These are phyloP conservation scores for Plodia interpunctella DNA, from an alignment of 1,140 invertebrate genomes.

Conservation along the genomic window DNA sequence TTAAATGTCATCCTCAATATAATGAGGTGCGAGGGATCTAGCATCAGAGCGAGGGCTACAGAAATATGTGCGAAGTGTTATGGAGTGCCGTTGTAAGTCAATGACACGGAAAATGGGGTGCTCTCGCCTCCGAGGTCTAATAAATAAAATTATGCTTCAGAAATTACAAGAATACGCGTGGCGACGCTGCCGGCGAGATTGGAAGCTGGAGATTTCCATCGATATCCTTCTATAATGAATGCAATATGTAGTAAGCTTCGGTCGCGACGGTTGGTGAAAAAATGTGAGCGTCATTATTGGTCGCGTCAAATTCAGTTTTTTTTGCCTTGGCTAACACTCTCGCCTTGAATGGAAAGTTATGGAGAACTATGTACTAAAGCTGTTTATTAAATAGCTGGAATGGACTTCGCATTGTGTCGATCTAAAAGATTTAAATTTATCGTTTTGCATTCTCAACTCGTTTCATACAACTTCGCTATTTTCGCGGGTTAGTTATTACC, in stretches of 20 bases:
- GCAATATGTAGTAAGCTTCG: slow-evolving; percentile 29
- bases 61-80: slow-evolving; percentile 77
- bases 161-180: slow-evolving; percentile 74
- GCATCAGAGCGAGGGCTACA: slow-evolving; percentile 67
- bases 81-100: slow-evolving; percentile 75
- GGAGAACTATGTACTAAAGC: too few relatives aligned
- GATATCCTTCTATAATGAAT: slow-evolving; percentile 29
- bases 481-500: too few relatives aligned
- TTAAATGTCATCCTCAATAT: slow-evolving; percentile 76
- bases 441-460: too few relatives aligned
- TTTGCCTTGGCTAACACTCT: too few relatives aligned
- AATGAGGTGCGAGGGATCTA: slow-evolving; percentile 73
- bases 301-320: not conserved
- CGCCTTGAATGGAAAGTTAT: too few relatives aligned
- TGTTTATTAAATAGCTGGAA: too few relatives aligned
- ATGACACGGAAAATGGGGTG: slow-evolving; percentile 75
- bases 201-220: slow-evolving; percentile 66
- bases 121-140: slow-evolving; percentile 67
- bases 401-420: too few relatives aligned
- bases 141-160: slow-evolving; percentile 76
- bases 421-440: too few relatives aligned
- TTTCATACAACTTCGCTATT: too few relatives aligned
- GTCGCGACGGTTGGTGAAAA: not conserved
- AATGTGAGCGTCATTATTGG: slow-evolving; percentile 7
- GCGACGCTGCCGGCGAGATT: slow-evolving; percentile 63